phyloP scores from a whole-genome alignment of 2,797 vertebrate species.

The Squalus acanthias region DNA sequence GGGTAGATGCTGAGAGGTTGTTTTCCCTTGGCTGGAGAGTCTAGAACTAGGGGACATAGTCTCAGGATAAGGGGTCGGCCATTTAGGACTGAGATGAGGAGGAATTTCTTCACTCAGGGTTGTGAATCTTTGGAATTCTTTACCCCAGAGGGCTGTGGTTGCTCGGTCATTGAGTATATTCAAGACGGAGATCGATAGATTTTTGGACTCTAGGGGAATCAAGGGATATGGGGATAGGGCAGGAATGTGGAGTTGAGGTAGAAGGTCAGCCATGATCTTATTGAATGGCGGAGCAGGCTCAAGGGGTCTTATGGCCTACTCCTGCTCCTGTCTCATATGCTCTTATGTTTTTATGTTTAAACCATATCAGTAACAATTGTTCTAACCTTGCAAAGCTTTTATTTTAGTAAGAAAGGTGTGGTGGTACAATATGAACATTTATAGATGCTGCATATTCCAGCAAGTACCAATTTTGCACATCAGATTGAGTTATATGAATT shows the following conservation, averaged over 20 bases:
- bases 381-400: not conserved
- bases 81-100: not conserved
- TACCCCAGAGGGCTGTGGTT: not conserved
- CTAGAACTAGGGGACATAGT: not conserved
- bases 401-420: not conserved
- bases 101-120: not conserved
- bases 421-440: not conserved
- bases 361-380: not conserved
- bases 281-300: not conserved
- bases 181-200: not conserved
- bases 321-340: too few relatives aligned
- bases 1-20: not conserved
- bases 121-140: not conserved
- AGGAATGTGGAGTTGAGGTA: not conserved
- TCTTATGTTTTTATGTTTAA: not conserved
- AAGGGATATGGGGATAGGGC: not conserved
- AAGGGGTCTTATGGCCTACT: not conserved
- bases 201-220: not conserved
- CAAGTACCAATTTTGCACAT: not conserved
- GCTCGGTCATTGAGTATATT: not conserved
- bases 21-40: not conserved
- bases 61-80: not conserved
- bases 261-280: not conserved
- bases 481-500: not conserved
- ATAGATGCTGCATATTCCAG: not conserved